These are phyloP conservation scores for Gambelia wislizenii DNA, from an alignment of 2,797 vertebrate genomes.

Conservation along the genomic window DNA sequence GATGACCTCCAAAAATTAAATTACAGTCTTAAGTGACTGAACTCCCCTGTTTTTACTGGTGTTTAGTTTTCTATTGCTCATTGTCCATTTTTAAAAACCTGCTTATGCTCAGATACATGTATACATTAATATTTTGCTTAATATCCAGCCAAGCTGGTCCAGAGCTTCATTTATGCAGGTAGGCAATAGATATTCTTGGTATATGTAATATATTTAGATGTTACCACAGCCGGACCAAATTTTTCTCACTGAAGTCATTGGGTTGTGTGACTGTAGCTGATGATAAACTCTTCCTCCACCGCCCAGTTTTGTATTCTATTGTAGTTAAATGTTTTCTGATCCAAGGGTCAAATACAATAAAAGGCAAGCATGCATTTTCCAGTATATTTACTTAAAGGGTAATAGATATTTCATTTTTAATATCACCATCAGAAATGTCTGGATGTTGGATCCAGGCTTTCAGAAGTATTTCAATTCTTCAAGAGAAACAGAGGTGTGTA, in stretches of 20 bases:
- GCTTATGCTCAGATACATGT: slow-evolving; percentile 47
- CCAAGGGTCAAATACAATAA: neutral
- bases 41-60: neutral
- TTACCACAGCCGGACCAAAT: slow-evolving; percentile 20
- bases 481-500: neutral
- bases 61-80: neutral
- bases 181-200: slow-evolving; percentile 65
- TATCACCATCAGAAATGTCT: slow-evolving; percentile 10
- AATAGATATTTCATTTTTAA: slow-evolving; percentile 12
- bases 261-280: slow-evolving; percentile 7
- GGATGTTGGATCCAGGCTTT: neutral
- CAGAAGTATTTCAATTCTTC: neutral
- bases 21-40: slow-evolving; percentile 7
- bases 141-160: slow-evolving; percentile 82
- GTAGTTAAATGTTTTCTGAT: neutral
- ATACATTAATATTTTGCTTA: slow-evolving; percentile 70
- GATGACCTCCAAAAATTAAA: slow-evolving; percentile 29
- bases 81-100: slow-evolving; percentile 47
- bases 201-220: slow-evolving; percentile 19
- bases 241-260: neutral
- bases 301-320: neutral
- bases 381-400: slow-evolving; percentile 14
- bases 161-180: slow-evolving; percentile 85
- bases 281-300: neutral
- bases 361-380: neutral